Conservation (phyloP, 1,140 invertebrate genomes). For the Zaprionus lachaisei region DNA sequence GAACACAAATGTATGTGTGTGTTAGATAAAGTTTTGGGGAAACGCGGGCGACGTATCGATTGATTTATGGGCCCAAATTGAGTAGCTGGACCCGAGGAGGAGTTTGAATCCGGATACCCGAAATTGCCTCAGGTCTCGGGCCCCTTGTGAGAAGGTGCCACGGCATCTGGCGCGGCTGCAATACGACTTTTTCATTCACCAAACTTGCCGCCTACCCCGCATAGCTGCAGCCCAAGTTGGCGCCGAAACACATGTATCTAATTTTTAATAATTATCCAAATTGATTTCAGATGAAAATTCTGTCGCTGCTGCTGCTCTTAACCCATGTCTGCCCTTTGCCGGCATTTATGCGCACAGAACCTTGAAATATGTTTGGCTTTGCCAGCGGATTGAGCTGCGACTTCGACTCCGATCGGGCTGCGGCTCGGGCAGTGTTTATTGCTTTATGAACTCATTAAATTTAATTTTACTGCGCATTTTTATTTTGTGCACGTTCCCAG, state of each 20-base stretch:
- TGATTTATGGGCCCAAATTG: conserved; percentile 79
- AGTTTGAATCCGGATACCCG: conserved; percentile 24
- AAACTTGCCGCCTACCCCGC: conserved; percentile 32
- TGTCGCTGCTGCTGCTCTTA: conserved; percentile 6
- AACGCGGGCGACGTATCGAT: conserved; percentile 58
- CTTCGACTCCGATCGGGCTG: neutral
- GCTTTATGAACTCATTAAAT: conserved; percentile 78
- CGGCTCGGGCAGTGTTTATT: conserved; percentile 25
- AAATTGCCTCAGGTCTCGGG: conserved; percentile 12
- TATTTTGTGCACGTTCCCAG: conserved; percentile 61
- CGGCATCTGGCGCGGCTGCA: conserved; percentile 38
- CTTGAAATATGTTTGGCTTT: conserved; percentile 68
- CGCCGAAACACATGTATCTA: conserved; percentile 73
- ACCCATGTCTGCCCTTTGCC: conserved; percentile 42
- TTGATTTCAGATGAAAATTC: conserved; percentile 61
- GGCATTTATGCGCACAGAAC: conserved; percentile 51
- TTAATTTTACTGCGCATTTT: conserved; percentile 63
- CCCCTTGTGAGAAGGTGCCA: conserved; percentile 38
- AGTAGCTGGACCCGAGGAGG: conserved; percentile 53
- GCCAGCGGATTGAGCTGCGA: conserved; percentile 23
- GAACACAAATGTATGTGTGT: conserved; percentile 17
- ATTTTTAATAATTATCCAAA: conserved; percentile 81
- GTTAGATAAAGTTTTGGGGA: conserved; percentile 43
- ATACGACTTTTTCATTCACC: conserved; percentile 63
- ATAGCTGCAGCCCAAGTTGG: conserved; percentile 55